Conservation (phyloP, 2,888 invertebrate genomes). For the Amiota minor region DNA sequence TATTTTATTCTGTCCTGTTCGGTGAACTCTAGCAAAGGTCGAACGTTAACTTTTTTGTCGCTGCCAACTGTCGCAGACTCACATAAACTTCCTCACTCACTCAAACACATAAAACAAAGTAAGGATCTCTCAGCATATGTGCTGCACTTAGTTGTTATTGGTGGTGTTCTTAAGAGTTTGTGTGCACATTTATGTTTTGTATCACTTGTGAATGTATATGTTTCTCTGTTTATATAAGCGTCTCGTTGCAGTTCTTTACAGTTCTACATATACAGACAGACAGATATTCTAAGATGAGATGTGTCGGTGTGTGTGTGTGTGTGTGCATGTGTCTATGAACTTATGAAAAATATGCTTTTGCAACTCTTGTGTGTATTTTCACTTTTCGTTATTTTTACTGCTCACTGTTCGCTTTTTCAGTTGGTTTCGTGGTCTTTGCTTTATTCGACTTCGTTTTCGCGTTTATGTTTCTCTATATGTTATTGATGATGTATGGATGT, state of each 20-base stretch:
- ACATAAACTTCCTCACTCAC: neutral
- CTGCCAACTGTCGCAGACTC: neutral
- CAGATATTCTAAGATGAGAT: conserved; percentile 51
- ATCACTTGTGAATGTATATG: conserved; percentile 25
- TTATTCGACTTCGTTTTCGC: neutral
- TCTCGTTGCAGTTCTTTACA: no score
- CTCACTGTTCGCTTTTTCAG: conserved; percentile 22
- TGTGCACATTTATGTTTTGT: no score
- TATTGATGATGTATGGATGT: no score
- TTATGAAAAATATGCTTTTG: conserved; percentile 64
- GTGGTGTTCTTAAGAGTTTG: no score
- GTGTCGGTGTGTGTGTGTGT: conserved; percentile 42
- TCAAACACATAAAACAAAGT: conserved; percentile 4
- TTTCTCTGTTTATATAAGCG: conserved; percentile 49
- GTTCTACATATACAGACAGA: no score
- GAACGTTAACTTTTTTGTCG: conserved; percentile 21
- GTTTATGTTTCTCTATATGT: conserved; percentile 20
- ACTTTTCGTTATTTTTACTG: conserved; percentile 52
- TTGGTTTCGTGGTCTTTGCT: neutral
- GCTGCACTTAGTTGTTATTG: neutral
- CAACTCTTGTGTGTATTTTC: conserved; percentile 59
- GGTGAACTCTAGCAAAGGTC: conserved; percentile 21
- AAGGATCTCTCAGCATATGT: conserved; percentile 10
- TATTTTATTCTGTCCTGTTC: conserved; percentile 5
- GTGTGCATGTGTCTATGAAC: conserved; percentile 39